Conservation (phyloP, 2,888 invertebrate genomes). For the Clivina fossor region DNA sequence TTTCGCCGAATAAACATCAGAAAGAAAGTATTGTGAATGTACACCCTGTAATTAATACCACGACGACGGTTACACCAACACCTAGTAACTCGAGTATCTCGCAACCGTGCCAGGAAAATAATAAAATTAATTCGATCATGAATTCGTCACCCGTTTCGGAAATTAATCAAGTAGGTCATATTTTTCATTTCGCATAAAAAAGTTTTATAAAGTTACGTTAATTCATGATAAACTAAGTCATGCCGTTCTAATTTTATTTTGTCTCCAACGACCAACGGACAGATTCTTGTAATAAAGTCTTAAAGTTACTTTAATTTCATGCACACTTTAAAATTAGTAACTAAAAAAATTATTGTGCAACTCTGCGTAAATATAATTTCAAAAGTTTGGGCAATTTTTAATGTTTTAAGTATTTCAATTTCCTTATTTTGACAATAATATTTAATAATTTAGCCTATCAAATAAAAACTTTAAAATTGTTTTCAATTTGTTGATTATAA, state of each 20-base stretch:
- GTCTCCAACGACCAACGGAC: too few relatives aligned
- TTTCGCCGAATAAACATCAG: conserved; percentile 77
- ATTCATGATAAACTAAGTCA: too few relatives aligned
- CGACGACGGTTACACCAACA: conserved; percentile 71
- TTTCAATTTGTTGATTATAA: too few relatives aligned
- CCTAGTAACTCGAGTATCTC: conserved; percentile 53
- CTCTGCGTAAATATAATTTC: too few relatives aligned
- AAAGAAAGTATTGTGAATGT: conserved; percentile 69
- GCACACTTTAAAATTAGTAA: not conserved
- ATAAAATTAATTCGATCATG: conserved; percentile 51
- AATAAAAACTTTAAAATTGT: too few relatives aligned
- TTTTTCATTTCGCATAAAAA: not conserved
- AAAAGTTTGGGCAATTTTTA: too few relatives aligned
- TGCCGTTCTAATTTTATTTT: too few relatives aligned
- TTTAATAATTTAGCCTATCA: too few relatives aligned
- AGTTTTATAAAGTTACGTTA: not conserved
- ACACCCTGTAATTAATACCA: conserved; percentile 59
- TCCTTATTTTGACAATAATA: too few relatives aligned
- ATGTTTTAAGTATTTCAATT: too few relatives aligned
- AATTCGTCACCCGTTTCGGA: conserved; percentile 48
- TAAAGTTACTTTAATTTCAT: not conserved
- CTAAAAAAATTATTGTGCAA: not conserved
- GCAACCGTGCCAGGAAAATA: conserved; percentile 46
- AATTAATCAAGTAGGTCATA: conserved; percentile 39
- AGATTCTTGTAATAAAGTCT: not conserved